Percentiles rank a stretch among this genome's conserved stretches.
Conservation (phyloP, 2,797 vertebrate species). For the Darevskia mixta region DNA sequence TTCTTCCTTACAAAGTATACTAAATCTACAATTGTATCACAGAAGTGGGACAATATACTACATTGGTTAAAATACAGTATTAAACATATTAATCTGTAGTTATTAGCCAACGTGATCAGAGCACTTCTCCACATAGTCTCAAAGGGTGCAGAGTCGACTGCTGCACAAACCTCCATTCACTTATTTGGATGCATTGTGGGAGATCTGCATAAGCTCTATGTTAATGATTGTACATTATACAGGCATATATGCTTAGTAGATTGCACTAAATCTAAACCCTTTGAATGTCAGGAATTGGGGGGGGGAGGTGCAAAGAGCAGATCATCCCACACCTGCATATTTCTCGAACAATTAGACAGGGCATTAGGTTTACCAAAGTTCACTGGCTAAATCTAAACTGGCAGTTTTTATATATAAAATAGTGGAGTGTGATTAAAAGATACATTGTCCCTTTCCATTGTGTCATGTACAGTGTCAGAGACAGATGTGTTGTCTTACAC, state of each 20-base stretch:
- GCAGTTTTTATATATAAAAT: conserved; percentile 24
- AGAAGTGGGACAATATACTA: background rate
- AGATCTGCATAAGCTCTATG: background rate
- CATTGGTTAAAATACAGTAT: background rate
- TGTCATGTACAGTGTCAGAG: background rate
- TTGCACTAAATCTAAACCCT: background rate
- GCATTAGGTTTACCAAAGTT: conserved; percentile 8
- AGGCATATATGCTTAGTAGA: conserved; percentile 1
- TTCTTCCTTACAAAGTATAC: background rate
- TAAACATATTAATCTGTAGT: background rate
- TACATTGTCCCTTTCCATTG: background rate
- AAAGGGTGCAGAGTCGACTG: conserved; percentile 8
- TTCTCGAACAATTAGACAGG: background rate
- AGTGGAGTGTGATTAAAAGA: background rate
- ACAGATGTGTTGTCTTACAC: background rate
- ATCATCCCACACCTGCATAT: conserved; percentile 4
- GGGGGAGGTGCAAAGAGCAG: background rate
- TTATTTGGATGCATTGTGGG: conserved; percentile 2
- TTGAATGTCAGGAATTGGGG: background rate
- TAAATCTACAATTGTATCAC: background rate
- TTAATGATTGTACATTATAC: background rate
- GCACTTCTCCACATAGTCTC: conserved; percentile 17
- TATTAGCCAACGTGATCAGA: background rate
- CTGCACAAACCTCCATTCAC: background rate
- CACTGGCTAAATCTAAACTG: conserved; percentile 16